Conservation (phyloP, 2,888 invertebrate species). For the Latheticus oryzae region DNA sequence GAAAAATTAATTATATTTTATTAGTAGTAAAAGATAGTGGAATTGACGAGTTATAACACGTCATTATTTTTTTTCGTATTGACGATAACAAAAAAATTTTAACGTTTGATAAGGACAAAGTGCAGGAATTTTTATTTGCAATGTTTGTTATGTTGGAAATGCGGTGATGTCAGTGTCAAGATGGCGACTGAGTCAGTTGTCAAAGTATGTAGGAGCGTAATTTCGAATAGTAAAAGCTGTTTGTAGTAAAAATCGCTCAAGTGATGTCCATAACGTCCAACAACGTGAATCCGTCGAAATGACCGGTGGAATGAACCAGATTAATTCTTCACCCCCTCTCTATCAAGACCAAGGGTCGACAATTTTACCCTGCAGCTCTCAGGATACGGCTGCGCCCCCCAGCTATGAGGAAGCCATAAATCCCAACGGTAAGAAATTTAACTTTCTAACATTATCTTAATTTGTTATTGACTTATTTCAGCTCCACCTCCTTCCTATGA, state of each 20-base stretch:
- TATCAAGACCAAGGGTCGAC: conserved; percentile 50
- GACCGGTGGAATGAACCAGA: conserved; percentile 49
- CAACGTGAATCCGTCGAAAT: conserved; percentile 37
- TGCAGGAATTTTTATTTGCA: no score
- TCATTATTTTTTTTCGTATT: no score
- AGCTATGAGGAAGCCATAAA: conserved; percentile 73
- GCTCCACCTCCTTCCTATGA: conserved; percentile 77
- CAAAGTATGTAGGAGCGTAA: conserved; percentile 31
- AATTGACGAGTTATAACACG: no score
- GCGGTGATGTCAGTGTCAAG: conserved; percentile 17
- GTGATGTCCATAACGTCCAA: conserved; percentile 36
- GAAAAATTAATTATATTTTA: no score
- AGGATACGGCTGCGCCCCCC: conserved; percentile 66
- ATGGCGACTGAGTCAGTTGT: conserved; percentile 24
- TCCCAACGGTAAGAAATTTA: conserved; percentile 72
- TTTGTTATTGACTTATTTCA: conserved; percentile 51
- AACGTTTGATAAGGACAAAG: no score
- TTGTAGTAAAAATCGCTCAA: conserved; percentile 39
- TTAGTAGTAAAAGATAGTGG: no score
- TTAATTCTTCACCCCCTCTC: conserved; percentile 49
- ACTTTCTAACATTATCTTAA: no score
- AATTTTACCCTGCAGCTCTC: conserved; percentile 43
- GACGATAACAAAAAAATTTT: no score
- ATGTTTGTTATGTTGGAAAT: background rate
- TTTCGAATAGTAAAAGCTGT: conserved; percentile 35